Evolutionary conservation across 2,113 vertebrate genomes (phyloP).

Genomic region (Caretta caretta): DNA sequence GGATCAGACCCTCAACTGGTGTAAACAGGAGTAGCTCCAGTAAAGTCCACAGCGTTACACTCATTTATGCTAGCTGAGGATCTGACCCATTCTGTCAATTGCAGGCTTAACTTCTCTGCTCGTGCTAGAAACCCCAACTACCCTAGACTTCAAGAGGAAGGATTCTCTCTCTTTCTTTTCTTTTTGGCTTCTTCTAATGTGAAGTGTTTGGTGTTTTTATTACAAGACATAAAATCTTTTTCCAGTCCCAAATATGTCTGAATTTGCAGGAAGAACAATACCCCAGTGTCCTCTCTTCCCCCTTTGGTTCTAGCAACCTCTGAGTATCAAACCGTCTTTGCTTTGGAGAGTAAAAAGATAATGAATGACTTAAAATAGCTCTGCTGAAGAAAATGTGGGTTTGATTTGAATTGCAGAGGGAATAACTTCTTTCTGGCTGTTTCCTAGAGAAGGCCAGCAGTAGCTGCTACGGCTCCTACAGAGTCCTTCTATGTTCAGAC

Average conservation of each 20-base stretch:
- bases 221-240: conserved; percentile 49
- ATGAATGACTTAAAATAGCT: conserved; percentile 77
- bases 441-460: conserved; percentile 49
- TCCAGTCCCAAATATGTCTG: conserved; percentile 56
- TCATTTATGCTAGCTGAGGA: not conserved
- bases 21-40: not conserved
- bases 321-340: conserved; percentile 56
- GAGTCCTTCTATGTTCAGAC: conserved; percentile 38
- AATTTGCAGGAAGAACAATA: conserved; percentile 66
- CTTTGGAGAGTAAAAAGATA: conserved; percentile 71
- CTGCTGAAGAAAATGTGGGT: conserved; percentile 64
- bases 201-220: conserved; percentile 16
- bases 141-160: not conserved
- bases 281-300: conserved; percentile 47
- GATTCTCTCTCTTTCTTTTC: not conserved
- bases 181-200: conserved; percentile 9
- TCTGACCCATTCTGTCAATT: not conserved
- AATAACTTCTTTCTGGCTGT: conserved; percentile 35
- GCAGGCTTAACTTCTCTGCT: not conserved
- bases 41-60: not conserved
- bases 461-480: not conserved
- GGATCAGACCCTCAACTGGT: fast-evolving
- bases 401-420: conserved; percentile 69
- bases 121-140: conserved; percentile 3
- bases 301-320: conserved; percentile 57